Evolutionary conservation across 1,140 invertebrate genomes (phyloP), one percentile per base, ranked within the genome.

Genomic region (Pseudomyrmex cubaensis): DNA sequence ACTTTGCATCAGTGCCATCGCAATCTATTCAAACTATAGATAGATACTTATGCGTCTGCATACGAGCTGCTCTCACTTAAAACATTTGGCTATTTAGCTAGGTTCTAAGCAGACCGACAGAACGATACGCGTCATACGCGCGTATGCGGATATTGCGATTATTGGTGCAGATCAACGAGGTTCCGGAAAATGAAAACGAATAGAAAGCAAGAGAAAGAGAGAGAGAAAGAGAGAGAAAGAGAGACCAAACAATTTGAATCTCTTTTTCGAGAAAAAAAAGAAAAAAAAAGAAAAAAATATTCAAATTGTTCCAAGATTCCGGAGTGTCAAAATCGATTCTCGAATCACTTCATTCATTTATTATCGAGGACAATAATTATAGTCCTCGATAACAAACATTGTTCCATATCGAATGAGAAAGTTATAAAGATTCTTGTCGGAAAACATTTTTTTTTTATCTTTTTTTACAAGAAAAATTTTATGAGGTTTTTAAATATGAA

Each of bases 101-200:
- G 83, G 85, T 87, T 88, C 85, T 77, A 88, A 50, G 35, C 52
- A 48, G 63, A 76, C 57, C 61, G 64, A 44, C 57, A 59, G 48
- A 83, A 84, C 44, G 69, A 57, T 73, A 74, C 59, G 59, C 82
- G 35, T 84, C 74, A 61, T 74, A 61, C 72, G 52, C 3, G 59
- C 57, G 35, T 35, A 70, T 85, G 77, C 86, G 87, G 87, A 85
- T 82, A 72, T 76, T 62, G 10, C 59, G 86, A 67, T 88, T 88
- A 88, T 85, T 85, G 84, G 86, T 83, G 84, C 87, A 84, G 72
- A 88, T 88, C 83, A 72, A 77, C 63, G 56, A 61, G 76, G 72
- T 74, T 85, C 20, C 56, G 20, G 52, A 48, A 25, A 20, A 54
- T n/a, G 52, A 78, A 56, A 44, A 20, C 5, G 25, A 10, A 69